These are phyloP conservation scores for Condylostylus longicornis DNA, from an alignment of 1,140 invertebrate genomes.

Conservation along the genomic window DNA sequence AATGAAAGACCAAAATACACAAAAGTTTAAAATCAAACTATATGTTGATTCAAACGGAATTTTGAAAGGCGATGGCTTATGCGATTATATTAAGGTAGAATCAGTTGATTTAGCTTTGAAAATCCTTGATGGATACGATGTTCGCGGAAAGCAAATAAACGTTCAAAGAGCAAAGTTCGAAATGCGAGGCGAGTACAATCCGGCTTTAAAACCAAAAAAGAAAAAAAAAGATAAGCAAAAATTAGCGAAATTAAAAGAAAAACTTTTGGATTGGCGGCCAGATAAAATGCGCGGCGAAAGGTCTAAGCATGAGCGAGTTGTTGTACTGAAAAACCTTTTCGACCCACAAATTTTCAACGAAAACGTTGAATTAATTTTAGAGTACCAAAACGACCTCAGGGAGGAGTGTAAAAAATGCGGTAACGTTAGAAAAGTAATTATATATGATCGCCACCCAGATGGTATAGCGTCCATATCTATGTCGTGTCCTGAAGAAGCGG, in stretches of 20 bases:
- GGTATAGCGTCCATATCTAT: constrained; percentile 88
- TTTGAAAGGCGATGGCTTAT: constrained; percentile 90
- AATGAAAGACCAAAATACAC: constrained; percentile 66
- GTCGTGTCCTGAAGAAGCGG: constrained; percentile 77
- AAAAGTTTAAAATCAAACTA: constrained; percentile 86
- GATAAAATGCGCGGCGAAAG: constrained; percentile 75
- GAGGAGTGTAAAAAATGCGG: constrained; percentile 86
- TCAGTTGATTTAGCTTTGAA: constrained; percentile 87
- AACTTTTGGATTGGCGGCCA: constrained; percentile 91
- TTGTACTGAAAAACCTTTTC: constrained; percentile 93
- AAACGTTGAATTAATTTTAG: constrained; percentile 73
- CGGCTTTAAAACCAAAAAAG: constrained; percentile 80
- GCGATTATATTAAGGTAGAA: constrained; percentile 94
- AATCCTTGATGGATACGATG: constrained; percentile 76
- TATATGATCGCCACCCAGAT: constrained; percentile 89
- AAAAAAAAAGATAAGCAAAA: constrained; percentile 83
- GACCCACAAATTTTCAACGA: constrained; percentile 77
- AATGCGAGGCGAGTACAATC: constrained; percentile 91
- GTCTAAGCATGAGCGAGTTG: constrained; percentile 73
- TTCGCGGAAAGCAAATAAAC: constrained; percentile 61
- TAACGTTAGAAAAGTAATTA: constrained; percentile 75
- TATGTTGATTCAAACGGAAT: constrained; percentile 73
- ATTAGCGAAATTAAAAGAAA: constrained; percentile 85
- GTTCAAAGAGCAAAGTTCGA: constrained; percentile 92
- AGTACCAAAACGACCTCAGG: constrained; percentile 80